phyloP scores from a whole-genome alignment of 2,113 vertebrate species.

The Megalops atlanticus region DNA sequence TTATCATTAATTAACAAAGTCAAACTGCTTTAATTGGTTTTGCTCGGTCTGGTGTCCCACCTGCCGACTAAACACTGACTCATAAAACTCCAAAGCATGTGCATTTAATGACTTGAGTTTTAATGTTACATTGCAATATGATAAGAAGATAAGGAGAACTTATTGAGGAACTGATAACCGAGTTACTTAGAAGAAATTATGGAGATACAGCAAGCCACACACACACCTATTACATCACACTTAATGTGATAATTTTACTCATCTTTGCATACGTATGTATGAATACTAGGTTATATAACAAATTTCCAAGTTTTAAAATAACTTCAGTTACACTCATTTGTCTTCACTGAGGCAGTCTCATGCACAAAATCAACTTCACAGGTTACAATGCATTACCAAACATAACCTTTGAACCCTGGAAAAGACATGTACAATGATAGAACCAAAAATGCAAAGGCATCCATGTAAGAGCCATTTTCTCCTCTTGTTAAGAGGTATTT shows the following conservation, averaged over 20 bases:
- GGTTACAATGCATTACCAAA: not conserved
- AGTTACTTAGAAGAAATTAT: not conserved
- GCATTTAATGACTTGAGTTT: not conserved
- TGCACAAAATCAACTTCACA: too few species aligned
- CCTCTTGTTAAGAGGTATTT: not conserved
- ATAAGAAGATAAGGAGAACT: constrained; percentile 1
- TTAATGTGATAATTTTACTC: too few species aligned
- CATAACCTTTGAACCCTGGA: not conserved
- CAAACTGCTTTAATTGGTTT: constrained; percentile 2
- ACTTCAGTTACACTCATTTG: too few species aligned
- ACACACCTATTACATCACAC: too few species aligned
- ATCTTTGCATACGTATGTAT: too few species aligned
- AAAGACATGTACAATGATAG: not conserved
- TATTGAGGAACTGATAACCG: not conserved
- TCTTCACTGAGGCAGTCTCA: too few species aligned
- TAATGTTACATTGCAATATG: not conserved
- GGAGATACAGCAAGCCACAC: not conserved
- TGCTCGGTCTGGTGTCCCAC: not conserved
- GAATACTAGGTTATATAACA: too few species aligned
- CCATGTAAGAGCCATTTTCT: not conserved
- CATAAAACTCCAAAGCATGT: not conserved
- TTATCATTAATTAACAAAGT: constrained; percentile 70
- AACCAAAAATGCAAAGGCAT: not conserved
- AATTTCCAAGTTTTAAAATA: too few species aligned
- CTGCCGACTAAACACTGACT: constrained; percentile 8